Evolutionary conservation across 2,797 vertebrate genomes (phyloP).

Genomic region (Lerista edwardsae): DNA sequence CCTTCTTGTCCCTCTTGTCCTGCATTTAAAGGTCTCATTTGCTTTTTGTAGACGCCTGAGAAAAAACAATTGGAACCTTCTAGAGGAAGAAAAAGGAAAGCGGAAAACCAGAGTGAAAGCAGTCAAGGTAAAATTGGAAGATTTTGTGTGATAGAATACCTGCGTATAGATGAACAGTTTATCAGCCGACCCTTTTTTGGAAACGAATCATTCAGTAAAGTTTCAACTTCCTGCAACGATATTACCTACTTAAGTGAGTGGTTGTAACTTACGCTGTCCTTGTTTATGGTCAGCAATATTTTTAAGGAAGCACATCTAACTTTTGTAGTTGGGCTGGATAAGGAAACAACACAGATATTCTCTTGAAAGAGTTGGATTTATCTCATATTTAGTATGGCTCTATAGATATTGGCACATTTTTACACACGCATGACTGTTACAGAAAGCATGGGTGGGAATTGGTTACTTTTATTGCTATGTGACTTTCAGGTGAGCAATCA

Average conservation of each 20-base stretch:
- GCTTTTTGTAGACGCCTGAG: constrained; percentile 88
- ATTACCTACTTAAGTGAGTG: not conserved
- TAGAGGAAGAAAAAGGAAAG: constrained; percentile 96
- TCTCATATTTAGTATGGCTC: not conserved
- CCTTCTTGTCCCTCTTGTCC: not conserved
- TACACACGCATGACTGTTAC: not conserved
- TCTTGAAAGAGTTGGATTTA: not conserved
- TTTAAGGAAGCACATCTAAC: not conserved
- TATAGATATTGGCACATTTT: not conserved
- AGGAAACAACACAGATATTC: not conserved
- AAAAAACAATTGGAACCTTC: constrained; percentile 95
- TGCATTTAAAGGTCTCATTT: not conserved
- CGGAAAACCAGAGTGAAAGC: constrained; percentile 95
- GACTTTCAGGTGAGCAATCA: constrained; percentile 10
- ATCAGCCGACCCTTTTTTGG: not conserved
- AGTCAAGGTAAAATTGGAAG: constrained; percentile 88
- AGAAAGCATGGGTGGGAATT: not conserved
- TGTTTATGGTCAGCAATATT: not conserved
- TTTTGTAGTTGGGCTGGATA: not conserved
- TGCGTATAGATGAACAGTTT: not conserved
- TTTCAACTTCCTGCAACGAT: not conserved
- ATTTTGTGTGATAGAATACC: not conserved
- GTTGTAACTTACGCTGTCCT: not conserved
- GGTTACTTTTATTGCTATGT: not conserved
- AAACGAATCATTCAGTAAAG: not conserved